phyloP scores from a whole-genome alignment of 92 coral and sea anemone species.

The Heteractis magnifica region DNA sequence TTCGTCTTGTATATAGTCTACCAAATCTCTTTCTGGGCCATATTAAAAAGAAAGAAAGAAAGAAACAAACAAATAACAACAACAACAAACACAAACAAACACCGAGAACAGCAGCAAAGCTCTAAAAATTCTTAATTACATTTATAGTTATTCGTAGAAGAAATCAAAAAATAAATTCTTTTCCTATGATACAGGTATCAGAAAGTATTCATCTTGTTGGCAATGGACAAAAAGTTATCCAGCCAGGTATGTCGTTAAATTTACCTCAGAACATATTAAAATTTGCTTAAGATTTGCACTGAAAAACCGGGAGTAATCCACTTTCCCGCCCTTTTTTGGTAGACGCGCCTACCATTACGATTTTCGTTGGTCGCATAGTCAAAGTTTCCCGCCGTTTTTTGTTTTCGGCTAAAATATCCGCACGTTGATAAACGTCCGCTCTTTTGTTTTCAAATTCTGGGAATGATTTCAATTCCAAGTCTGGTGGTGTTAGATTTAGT shows the following conservation, averaged over 20 bases:
- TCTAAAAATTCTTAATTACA: no score
- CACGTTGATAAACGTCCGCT: no score
- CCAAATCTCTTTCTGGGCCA: no score
- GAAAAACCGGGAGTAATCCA: background rate
- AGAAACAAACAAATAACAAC: no score
- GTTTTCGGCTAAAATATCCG: background rate
- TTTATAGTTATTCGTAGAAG: background rate
- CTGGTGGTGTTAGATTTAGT: background rate
- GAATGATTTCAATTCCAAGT: background rate
- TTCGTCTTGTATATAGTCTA: no score
- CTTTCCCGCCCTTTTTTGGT: background rate
- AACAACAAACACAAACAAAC: no score
- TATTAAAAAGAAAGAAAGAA: no score
- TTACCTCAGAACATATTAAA: background rate
- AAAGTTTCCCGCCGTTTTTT: background rate
- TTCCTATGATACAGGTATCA: slow-evolving; percentile 32
- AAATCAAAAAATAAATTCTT: background rate
- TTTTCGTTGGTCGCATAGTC: no score
- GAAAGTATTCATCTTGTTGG: slow-evolving; percentile 82
- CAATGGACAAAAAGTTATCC: slow-evolving; percentile 28
- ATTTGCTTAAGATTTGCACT: background rate
- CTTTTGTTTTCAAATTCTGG: background rate
- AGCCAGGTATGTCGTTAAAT: slow-evolving; percentile 36
- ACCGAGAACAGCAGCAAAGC: background rate
- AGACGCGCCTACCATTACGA: background rate